These are phyloP conservation scores for Drosophila gunungcola DNA, from an alignment of 1,140 invertebrate species.

Conservation along the genomic window DNA sequence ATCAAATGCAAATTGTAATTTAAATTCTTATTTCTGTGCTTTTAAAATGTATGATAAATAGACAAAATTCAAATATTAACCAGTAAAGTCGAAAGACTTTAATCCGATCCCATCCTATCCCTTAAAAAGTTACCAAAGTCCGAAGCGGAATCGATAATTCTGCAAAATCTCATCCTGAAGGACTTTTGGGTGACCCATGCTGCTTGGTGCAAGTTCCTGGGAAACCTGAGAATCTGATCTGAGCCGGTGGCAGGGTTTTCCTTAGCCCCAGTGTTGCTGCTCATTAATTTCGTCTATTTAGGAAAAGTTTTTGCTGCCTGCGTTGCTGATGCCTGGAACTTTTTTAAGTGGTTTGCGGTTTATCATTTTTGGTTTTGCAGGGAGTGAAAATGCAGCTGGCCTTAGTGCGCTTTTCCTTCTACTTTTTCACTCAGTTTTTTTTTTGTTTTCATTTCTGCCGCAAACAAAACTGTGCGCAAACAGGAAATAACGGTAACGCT, in stretches of 20 bases:
- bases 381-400: conserved; percentile 64
- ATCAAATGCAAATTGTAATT: too few species aligned
- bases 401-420: conserved; percentile 15
- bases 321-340: conserved; percentile 51
- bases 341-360: conserved; percentile 80
- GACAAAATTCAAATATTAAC: too few species aligned
- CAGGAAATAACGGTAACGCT: conserved; percentile 83
- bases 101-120: too few species aligned
- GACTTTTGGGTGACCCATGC: conserved; percentile 1
- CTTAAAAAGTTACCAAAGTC: conserved; percentile 11
- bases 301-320: conserved; percentile 53
- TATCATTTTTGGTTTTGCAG: conserved; percentile 58
- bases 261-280: conserved; percentile 33
- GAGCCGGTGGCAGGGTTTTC: conserved; percentile 13
- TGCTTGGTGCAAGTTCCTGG: not conserved
- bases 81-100: not conserved
- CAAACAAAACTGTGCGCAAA: conserved; percentile 78
- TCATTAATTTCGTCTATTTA: conserved; percentile 80
- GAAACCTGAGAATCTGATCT: conserved; percentile 12
- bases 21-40: too few species aligned
- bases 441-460: conserved; percentile 7
- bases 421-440: not conserved
- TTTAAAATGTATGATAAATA: too few species aligned
- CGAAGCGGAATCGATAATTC: conserved; percentile 27
- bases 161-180: not conserved